Conservation (phyloP, 2,113 vertebrate genomes). For the Rhombomys opimus region DNA sequence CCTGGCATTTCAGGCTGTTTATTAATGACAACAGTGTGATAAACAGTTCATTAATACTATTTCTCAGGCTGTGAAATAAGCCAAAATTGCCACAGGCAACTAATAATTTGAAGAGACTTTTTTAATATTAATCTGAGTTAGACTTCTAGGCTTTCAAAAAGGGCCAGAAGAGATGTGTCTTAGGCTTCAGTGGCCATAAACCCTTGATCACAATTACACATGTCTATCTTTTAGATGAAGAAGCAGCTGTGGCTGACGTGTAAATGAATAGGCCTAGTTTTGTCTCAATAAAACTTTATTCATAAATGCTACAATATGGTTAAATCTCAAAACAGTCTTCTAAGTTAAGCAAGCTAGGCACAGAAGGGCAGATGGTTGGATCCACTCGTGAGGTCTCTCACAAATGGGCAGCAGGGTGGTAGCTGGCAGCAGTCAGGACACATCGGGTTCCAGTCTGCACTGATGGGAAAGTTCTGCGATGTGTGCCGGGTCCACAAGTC, state of each 20-base stretch:
- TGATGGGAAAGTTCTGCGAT: background rate
- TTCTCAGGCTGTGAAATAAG: constrained; percentile 61
- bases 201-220: background rate
- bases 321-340: background rate
- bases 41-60: constrained; percentile 70
- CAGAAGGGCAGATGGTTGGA: background rate
- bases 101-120: constrained; percentile 27
- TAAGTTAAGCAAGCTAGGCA: constrained; percentile 16
- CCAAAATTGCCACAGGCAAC: constrained; percentile 38
- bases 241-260: background rate
- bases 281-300: constrained; percentile 48
- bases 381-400: background rate
- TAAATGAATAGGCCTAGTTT: background rate
- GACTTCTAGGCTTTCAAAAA: constrained; percentile 14
- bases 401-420: background rate
- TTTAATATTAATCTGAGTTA: constrained; percentile 40
- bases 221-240: background rate
- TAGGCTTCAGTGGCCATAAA: background rate
- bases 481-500: background rate
- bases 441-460: background rate
- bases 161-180: background rate
- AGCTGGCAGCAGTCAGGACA: background rate
- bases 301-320: background rate
- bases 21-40: constrained; percentile 63
- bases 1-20: constrained; percentile 58